Base-by-base conservation (phyloP, 2,888 invertebrate species). In the Monochamus alternatus region DNA sequence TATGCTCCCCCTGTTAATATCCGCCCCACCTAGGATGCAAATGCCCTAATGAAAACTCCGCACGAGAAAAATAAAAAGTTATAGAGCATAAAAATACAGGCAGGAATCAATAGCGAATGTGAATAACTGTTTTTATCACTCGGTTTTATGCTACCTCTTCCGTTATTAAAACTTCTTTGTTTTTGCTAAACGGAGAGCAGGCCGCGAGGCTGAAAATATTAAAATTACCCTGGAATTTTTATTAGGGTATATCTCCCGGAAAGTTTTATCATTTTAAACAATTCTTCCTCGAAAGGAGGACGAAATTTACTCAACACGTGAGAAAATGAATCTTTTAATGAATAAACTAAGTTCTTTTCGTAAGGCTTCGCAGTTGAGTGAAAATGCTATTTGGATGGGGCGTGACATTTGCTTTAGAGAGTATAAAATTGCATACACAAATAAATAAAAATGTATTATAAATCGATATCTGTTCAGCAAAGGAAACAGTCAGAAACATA, bases 51-150 rank as follows among this genome's bases (percentile, higher is more conserved):
- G 65, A 66, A 66, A 66, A 30, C 51, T 30, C 51, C 47, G 65
- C 65, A 52, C 51, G 66, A 52, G n/a, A 47, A 55, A 31, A 67
- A 67, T 52, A 67, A 67, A 68, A 68, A 68, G 68, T 68, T 68
- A 68, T 68, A 9, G 68, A 22, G 14, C 59, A 68, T 68, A 68
- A 68, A 65, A 68, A 55, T 68, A 68, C 68, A 59, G 58, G 5
- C 10, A 47, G 58, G 55, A 68, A 68, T 68, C 68, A 59, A 68
- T 68, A 68, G 14, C 66, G 55, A 66, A 47, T 52, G 65, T 31
- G 51, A 51, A 47, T 51, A 64, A 66, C 65, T 66, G 52, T 67
- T 67, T 52, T 67, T 52, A 52, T 32, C 55, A 38, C 52, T 67
- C 52, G 52, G 31, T 67, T 67, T 67, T 67, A 52, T 67, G 52